Percentiles rank a stretch among this genome's conserved stretches.
Evolutionary conservation across 2,113 vertebrate species (phyloP).

Genomic region (Sitta europaea): DNA sequence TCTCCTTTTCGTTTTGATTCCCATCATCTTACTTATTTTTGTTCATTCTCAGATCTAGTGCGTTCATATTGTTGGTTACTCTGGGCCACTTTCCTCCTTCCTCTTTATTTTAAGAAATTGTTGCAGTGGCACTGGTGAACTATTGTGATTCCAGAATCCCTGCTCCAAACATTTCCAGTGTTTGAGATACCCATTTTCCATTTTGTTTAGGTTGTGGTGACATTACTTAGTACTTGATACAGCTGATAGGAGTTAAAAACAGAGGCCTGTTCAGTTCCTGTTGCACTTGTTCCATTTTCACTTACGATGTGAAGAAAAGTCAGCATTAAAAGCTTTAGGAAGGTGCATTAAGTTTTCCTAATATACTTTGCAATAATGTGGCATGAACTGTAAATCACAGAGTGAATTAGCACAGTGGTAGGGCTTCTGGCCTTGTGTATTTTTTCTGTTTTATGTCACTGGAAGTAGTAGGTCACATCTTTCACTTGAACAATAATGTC

Average conservation of each 20-base stretch:
- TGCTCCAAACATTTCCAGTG: neutral
- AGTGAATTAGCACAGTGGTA: neutral
- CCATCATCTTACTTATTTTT: neutral
- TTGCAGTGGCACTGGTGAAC: neutral
- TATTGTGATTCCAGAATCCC: neutral
- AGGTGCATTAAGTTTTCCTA: neutral
- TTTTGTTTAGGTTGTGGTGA: neutral
- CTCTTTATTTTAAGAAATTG: neutral
- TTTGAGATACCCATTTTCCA: neutral
- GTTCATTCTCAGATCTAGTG: neutral
- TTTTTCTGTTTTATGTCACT: neutral
- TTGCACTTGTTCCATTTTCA: neutral
- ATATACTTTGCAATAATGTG: neutral
- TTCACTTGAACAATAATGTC: constrained; percentile 15
- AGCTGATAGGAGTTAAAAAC: neutral
- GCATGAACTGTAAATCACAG: neutral
- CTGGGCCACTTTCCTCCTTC: neutral
- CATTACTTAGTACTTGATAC: neutral
- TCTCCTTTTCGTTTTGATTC: neutral
- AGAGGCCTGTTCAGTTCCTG: neutral
- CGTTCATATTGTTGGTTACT: neutral
- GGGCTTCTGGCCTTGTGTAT: neutral
- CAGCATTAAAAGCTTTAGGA: neutral
- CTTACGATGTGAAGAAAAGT: accelerated
- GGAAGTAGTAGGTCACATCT: neutral